A percentile compares a stretch with the other conserved stretches of the same genome.
Conservation (phyloP, 2,888 invertebrate species). For the Eristalis pertinax region DNA sequence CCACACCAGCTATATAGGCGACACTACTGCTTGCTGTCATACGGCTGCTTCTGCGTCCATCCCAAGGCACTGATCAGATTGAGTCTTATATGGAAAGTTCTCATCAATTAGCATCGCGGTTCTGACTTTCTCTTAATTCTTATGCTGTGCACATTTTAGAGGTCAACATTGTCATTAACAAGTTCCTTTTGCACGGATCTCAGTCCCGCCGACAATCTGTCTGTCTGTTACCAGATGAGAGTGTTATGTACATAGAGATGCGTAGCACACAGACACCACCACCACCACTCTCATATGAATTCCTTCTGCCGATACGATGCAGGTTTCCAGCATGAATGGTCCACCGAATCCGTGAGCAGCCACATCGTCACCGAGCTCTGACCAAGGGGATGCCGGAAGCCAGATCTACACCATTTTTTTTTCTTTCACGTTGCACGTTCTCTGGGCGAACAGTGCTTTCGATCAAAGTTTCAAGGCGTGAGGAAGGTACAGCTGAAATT, state of each 20-base stretch:
- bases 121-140: constrained; percentile 74
- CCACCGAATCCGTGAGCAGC: constrained; percentile 42
- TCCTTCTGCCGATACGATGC: constrained; percentile 42
- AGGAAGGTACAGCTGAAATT: constrained; percentile 45
- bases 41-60: not conserved
- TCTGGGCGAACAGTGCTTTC: constrained; percentile 21
- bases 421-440: constrained; percentile 31
- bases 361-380: constrained; percentile 18
- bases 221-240: constrained; percentile 55
- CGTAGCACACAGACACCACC: constrained; percentile 28
- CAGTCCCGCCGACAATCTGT: constrained; percentile 62
- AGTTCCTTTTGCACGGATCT: constrained; percentile 65
- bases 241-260: constrained; percentile 24
- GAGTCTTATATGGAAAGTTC: constrained; percentile 72
- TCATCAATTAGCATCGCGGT: constrained; percentile 73
- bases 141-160: constrained; percentile 70
- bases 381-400: constrained; percentile 66
- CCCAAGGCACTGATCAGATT: constrained; percentile 41
- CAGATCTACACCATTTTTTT: constrained; percentile 48
- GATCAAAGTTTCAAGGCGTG: constrained; percentile 45
- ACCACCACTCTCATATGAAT: constrained; percentile 49
- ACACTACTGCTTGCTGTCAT: not conserved
- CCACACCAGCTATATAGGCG: constrained; percentile 20
- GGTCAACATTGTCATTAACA: constrained; percentile 70
- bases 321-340: constrained; percentile 52